These are phyloP conservation scores for Megamerina dolium DNA, from an alignment of 2,888 invertebrate species.

Conservation along the genomic window DNA sequence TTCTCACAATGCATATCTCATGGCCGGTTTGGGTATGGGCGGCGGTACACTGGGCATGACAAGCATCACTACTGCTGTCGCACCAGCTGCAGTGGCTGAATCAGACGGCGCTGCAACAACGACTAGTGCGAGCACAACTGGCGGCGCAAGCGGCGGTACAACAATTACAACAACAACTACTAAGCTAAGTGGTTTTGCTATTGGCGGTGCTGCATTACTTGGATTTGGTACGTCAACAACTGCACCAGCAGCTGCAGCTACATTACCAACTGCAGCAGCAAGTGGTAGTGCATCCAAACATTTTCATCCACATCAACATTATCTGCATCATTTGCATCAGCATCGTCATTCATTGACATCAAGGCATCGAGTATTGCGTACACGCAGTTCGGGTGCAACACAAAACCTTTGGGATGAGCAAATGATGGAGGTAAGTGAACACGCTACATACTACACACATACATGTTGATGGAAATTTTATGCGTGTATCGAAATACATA, in stretches of 20 bases:
- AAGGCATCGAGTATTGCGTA: constrained; percentile 44
- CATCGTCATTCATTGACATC: constrained; percentile 46
- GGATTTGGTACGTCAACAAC: constrained; percentile 18
- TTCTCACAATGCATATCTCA: constrained; percentile 37
- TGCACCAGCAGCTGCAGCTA: constrained; percentile 5
- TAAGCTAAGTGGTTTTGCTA: constrained; percentile 28
- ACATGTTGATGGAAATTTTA: not conserved
- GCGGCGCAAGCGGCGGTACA: constrained; percentile 12
- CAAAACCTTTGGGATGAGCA: constrained; percentile 49
- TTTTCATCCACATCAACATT: constrained; percentile 30
- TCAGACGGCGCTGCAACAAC: constrained; percentile 1
- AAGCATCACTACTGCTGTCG: constrained; percentile 15
- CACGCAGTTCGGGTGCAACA: constrained; percentile 45
- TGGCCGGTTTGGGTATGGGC: constrained; percentile 40
- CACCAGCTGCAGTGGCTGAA: constrained; percentile 9
- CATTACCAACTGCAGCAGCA: constrained; percentile 14
- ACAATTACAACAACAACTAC: constrained; percentile 13
- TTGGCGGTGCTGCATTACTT: constrained; percentile 28
- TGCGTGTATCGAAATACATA: no score
- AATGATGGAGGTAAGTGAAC: constrained; percentile 43
- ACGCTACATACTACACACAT: not conserved
- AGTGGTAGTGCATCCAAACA: constrained; percentile 27
- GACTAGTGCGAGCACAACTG: constrained; percentile 2
- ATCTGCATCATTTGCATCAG: constrained; percentile 28
- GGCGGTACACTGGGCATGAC: constrained; percentile 31